Evolutionary conservation across 2,888 invertebrate genomes (phyloP), one percentile per base, ranked within the genome.

Genomic region (Sylvicola cinctus): DNA sequence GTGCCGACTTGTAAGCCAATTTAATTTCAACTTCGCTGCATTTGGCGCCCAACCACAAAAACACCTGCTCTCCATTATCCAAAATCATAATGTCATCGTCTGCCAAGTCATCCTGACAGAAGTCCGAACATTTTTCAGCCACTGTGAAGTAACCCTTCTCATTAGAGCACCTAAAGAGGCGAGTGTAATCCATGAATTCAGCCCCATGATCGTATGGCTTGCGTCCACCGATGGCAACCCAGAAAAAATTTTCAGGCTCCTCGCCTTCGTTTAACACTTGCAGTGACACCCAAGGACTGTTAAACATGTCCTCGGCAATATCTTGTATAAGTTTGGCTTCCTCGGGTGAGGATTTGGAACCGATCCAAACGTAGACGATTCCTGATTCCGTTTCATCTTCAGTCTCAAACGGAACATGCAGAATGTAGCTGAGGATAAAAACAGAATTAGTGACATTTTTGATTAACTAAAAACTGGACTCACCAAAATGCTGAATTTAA

Each of bases 11-110:
- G 54, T 87, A 93, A 0, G 96, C 93, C 35, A 99, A 65, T 61
- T 99, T 99, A 38, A 95, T 90, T 63, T 99, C 98, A 4, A 99
- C 95, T 62, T 99, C 96, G 37, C 91, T 91, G 50, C 95, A 91
- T 45, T 81, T 79, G 36, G 90, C 76, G 8, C 98, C 98, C 36
- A 96, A 68, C 98, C 98, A 98, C 35, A 98, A 65, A 62, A 91
- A 98, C 36, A 98, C 88, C 59, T 93, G 88, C 47, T 88, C 84
- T 3, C 98, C 98, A 52, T 91, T 96, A 60, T 99, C 98, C 44
- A 98, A 64, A 44, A 98, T 88, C 98, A 98, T 98, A 26, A 98
- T 95, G 58, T 99, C 98, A 55, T 99, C 96, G 60, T 98, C 96
- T 2, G 95, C 95, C 44, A 98, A 65, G 61, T 98, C 98, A 54